Conservation (phyloP, 1,140 invertebrate species). For the Teleogryllus occipitalis region DNA sequence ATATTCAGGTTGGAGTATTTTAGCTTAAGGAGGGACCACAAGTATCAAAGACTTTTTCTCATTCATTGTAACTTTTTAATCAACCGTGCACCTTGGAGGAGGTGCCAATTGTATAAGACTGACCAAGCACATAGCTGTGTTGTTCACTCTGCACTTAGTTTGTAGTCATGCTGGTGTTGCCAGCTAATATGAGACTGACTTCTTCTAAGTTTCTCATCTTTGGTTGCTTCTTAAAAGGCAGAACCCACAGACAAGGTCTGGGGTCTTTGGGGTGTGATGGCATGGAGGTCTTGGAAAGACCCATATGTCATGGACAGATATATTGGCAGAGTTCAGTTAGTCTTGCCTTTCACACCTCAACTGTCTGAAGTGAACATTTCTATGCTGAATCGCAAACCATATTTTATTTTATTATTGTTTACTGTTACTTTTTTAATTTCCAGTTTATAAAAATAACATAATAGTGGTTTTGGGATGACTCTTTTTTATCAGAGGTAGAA, state of each 20-base stretch:
- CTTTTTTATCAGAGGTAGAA: background rate
- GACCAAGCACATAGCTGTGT: conserved; percentile 18
- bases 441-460: background rate
- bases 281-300: background rate
- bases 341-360: background rate
- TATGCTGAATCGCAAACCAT: background rate
- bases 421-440: conserved; percentile 1
- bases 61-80: conserved; percentile 8
- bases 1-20: conserved; percentile 10
- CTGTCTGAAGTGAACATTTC: background rate
- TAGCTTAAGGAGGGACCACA: conserved; percentile 19
- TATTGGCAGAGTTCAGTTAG: background rate
- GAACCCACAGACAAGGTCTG: background rate
- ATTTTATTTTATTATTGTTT: conserved; percentile 6
- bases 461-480: conserved; percentile 1
- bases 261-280: background rate
- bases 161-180: background rate
- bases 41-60: conserved; percentile 8
- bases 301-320: background rate
- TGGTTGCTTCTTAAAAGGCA: background rate
- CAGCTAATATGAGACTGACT: conserved; percentile 1
- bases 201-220: background rate
- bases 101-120: conserved; percentile 14
- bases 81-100: background rate
- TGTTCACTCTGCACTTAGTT: conserved; percentile 12